phyloP scores from a whole-genome alignment of 2,888 invertebrate species.

The Clunio marinus region DNA sequence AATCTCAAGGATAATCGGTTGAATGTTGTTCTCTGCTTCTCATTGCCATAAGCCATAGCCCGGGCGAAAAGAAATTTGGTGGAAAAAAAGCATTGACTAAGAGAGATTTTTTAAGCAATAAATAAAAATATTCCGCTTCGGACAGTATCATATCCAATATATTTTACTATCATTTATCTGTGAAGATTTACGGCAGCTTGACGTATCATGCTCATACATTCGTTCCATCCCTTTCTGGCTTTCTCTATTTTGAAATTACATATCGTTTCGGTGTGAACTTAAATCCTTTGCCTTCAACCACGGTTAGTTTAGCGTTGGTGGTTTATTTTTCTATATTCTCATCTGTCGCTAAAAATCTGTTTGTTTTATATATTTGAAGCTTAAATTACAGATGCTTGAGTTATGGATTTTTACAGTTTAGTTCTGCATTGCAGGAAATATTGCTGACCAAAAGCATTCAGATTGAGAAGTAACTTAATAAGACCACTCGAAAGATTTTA shows the following conservation, averaged over 20 bases:
- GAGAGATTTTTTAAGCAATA: slow-evolving; percentile 20
- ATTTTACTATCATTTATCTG: slow-evolving; percentile 39
- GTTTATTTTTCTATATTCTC: too few relatives aligned
- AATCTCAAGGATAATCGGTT: slow-evolving; percentile 12
- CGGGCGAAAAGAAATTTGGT: background rate
- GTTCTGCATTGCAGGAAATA: background rate
- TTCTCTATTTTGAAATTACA: background rate
- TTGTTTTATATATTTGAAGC: background rate
- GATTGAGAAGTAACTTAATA: background rate
- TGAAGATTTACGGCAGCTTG: slow-evolving; percentile 39
- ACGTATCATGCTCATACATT: slow-evolving; percentile 38
- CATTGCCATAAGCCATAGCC: background rate
- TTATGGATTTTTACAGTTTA: background rate
- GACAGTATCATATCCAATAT: slow-evolving; percentile 39
- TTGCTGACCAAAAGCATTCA: background rate
- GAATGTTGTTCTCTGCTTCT: slow-evolving; percentile 13
- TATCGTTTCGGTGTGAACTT: slow-evolving; percentile 4
- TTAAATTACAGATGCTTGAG: background rate
- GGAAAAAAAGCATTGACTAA: background rate
- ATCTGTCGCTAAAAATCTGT: background rate
- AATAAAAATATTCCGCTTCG: slow-evolving; percentile 36
- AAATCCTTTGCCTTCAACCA: slow-evolving; percentile 22
- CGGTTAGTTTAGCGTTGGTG: too few relatives aligned
- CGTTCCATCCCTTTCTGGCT: background rate
- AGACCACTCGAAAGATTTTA: background rate